Evolutionary conservation across 2,888 invertebrate genomes (phyloP), one percentile per base, ranked within the genome.

Genomic region (Macroteleia sp.): DNA sequence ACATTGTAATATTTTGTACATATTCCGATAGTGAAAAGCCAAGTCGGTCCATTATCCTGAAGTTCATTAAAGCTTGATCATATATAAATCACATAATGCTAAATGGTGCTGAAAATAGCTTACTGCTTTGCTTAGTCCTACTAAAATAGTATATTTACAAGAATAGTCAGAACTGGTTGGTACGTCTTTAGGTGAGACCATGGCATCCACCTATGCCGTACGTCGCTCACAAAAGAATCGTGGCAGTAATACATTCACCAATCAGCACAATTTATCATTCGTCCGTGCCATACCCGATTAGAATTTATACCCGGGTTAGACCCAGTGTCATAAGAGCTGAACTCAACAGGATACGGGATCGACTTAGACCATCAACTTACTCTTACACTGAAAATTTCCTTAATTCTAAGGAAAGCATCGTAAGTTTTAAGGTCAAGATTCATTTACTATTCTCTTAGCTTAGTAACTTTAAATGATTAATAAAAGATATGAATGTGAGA

Each of bases 371-470:
- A 9, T 86, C 88, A 22, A 83, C 73, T 70, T 69, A 79, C 20
- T 91, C 90, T 64, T 89, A 96, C 85, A 93, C 95, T 82, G 96
- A 95, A 85, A 95, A 95, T 89, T 97, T 95, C 92, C 95, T 95
- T 92, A 95, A 95, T 92, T 95, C 96, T 83, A 95, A 94, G 94
- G 96, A 96, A 92, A 93, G 93, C 92, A 88, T 87, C 82, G 90
- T 91, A 90, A 91, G 91, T 91, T 70, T 70, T 19, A 39, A 75
- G 67, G 56, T 75, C 12, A 22, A 20, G 66, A 50, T 54, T 46
- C n/a, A 8, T 52, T 46, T 52, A 10, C 9, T 22, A 39, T 25
- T 61, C 32, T 32, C n/a, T 46, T 5, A 14, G 30, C 42, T 25
- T 22, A 1, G 3, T 12, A 22, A n/a, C n/a, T n/a, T n/a, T 25